Percentiles rank a stretch among this genome's conserved stretches.
Evolutionary conservation across 2,113 vertebrate genomes (phyloP).

Genomic region (Melierax canorus): DNA sequence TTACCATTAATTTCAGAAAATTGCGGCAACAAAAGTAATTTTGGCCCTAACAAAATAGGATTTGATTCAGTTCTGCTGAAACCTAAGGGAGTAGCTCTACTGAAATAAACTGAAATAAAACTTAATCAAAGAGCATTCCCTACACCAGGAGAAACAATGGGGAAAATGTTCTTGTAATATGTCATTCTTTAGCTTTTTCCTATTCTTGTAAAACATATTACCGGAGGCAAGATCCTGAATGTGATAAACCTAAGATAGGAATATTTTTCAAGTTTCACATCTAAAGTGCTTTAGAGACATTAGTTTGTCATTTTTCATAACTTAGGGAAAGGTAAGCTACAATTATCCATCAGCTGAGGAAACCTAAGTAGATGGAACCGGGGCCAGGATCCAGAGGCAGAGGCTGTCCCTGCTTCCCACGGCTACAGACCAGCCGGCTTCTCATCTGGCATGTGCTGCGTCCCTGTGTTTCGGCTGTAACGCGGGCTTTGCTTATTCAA

Average conservation of each 20-base stretch:
- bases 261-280: not conserved
- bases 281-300: not conserved
- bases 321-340: not conserved
- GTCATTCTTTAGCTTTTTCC: not conserved
- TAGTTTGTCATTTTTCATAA: not conserved
- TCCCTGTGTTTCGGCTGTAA: accelerated
- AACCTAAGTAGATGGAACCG: not conserved
- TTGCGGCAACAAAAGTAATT: not conserved
- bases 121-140: not conserved
- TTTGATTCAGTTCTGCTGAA: not conserved
- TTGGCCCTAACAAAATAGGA: not conserved
- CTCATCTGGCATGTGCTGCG: accelerated
- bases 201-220: not conserved
- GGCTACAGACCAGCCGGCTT: not conserved
- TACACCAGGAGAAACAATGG: not conserved
- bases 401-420: not conserved
- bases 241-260: not conserved
- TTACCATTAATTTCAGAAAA: not conserved
- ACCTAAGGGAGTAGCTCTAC: not conserved
- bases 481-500: not conserved
- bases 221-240: not conserved
- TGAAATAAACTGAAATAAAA: not conserved
- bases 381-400: not conserved
- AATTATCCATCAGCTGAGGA: not conserved
- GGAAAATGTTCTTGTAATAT: not conserved